These are phyloP conservation scores for Mechanitis messenoides DNA, from an alignment of 2,888 invertebrate genomes.

Conservation along the genomic window DNA sequence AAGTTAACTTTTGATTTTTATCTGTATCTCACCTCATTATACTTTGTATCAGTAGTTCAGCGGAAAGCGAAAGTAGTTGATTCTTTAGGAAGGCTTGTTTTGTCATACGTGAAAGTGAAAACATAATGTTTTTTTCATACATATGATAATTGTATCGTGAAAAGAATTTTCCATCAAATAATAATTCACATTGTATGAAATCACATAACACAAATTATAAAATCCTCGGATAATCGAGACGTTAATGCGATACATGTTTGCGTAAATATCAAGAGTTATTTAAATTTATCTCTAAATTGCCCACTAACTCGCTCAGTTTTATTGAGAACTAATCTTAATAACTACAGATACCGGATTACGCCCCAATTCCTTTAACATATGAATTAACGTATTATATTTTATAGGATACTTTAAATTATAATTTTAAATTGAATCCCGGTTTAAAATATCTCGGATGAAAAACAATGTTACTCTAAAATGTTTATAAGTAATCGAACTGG, in stretches of 20 bases:
- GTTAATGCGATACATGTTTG: not conserved
- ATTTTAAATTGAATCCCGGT: conserved; percentile 33
- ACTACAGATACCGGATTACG: conserved; percentile 54
- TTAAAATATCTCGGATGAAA: conserved; percentile 4
- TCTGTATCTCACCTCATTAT: not conserved
- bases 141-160: too few species aligned
- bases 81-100: too few species aligned
- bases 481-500: not conserved
- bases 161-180: too few species aligned
- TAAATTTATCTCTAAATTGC: conserved; percentile 35
- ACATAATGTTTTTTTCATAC: too few species aligned
- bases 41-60: too few species aligned
- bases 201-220: too few species aligned
- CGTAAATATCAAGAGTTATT: conserved; percentile 4
- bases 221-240: not conserved
- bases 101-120: too few species aligned
- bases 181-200: too few species aligned
- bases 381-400: conserved; percentile 39
- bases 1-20: not conserved
- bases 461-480: not conserved
- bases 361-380: conserved; percentile 42
- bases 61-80: too few species aligned
- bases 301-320: conserved; percentile 32
- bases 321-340: conserved; percentile 51
- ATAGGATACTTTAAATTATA: conserved; percentile 23